phyloP scores from a whole-genome alignment of 2,797 vertebrate species.

The Glyptemys insculpta region DNA sequence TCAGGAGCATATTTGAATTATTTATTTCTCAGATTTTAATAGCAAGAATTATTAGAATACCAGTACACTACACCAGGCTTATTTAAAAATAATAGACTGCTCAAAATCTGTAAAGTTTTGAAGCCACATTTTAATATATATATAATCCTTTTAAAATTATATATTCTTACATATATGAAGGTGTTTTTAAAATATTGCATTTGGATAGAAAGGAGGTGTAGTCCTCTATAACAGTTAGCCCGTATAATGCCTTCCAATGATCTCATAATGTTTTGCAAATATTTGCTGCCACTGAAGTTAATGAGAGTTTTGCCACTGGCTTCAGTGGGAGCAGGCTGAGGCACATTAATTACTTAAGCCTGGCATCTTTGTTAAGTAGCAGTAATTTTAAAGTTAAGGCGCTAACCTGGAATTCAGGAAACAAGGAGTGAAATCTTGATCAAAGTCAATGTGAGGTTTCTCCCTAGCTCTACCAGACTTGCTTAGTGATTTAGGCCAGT shows the following conservation, averaged over 20 bases:
- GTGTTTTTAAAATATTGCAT: neutral
- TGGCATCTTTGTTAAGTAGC: slow-evolving; percentile 30
- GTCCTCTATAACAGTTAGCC: neutral
- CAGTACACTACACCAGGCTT: neutral
- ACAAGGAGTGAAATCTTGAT: neutral
- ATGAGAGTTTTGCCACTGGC: slow-evolving; percentile 45
- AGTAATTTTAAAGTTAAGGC: slow-evolving; percentile 44
- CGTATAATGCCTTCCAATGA: neutral
- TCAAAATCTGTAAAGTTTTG: neutral
- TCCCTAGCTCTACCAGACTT: neutral
- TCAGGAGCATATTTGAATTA: slow-evolving; percentile 33
- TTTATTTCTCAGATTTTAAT: neutral
- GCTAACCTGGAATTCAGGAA: neutral
- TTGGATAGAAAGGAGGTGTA: neutral
- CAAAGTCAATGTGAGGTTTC: slow-evolving; percentile 16
- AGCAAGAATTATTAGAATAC: neutral
- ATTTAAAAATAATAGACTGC: neutral
- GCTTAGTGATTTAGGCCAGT: slow-evolving; percentile 9
- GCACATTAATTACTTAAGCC: slow-evolving; percentile 57
- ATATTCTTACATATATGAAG: neutral
- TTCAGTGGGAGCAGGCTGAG: neutral
- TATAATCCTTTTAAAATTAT: neutral
- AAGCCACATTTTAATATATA: neutral
- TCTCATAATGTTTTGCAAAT: slow-evolving; percentile 17
- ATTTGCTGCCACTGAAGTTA: slow-evolving; percentile 42